phyloP scores from a whole-genome alignment of 2,113 vertebrate species.

The Lota lota region DNA sequence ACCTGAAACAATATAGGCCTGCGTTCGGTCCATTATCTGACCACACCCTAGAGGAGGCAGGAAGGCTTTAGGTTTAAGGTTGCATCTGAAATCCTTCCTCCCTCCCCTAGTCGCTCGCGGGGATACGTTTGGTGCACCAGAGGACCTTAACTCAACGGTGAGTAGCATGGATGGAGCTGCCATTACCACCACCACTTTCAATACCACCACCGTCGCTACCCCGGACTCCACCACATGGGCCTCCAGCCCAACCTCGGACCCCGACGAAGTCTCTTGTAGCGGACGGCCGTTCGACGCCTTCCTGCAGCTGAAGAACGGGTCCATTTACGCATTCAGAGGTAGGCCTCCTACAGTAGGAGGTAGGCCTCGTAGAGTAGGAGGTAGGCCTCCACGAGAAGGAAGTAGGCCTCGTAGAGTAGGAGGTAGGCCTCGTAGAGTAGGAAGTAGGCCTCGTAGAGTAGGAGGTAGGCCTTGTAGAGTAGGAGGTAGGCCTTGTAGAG shows the following conservation, averaged over 20 bases:
- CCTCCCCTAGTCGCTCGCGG: conserved; percentile 56
- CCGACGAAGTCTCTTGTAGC: conserved; percentile 71
- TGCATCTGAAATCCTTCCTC: background rate
- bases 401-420: too few species aligned
- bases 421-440: too few species aligned
- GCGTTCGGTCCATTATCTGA: too few species aligned
- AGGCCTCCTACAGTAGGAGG: conserved; percentile 5
- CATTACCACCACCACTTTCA: background rate
- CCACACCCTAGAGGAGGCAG: too few species aligned
- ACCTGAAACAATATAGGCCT: too few species aligned
- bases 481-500: too few species aligned
- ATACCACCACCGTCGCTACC: background rate
- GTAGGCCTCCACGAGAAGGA: too few species aligned
- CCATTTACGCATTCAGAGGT: conserved; percentile 93
- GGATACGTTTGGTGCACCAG: conserved; percentile 52
- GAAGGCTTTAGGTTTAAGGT: too few species aligned
- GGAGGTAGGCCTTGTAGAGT: too few species aligned
- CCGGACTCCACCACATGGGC: background rate
- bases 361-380: too few species aligned
- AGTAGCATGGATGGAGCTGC: background rate
- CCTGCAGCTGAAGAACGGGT: conserved; percentile 90
- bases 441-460: too few species aligned
- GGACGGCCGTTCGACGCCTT: conserved; percentile 86
- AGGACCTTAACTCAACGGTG: background rate
- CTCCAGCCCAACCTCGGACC: conserved; percentile 19